Conservation (phyloP, 2,888 invertebrate genomes). For the Argyra leucocephala region DNA sequence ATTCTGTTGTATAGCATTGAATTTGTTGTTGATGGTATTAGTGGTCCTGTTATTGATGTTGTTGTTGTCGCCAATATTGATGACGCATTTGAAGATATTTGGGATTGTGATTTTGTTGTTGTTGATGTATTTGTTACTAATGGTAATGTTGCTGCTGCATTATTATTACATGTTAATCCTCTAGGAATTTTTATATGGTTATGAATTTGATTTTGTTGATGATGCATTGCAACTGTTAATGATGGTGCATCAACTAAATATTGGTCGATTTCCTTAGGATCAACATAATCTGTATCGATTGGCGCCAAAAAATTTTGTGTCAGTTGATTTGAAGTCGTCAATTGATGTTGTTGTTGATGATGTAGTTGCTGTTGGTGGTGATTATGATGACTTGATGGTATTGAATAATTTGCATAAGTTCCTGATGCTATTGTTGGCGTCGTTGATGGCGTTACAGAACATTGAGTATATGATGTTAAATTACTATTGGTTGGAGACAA, state of each 20-base stretch:
- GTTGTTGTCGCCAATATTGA: neutral
- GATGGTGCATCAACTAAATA: conserved; percentile 36
- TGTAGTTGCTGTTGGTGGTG: neutral
- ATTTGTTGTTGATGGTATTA: conserved; percentile 18
- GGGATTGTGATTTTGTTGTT: conserved; percentile 9
- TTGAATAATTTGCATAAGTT: neutral
- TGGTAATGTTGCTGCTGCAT: neutral
- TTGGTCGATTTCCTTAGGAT: conserved; percentile 44
- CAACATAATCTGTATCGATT: conserved; percentile 31
- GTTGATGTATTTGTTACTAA: neutral
- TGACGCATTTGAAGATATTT: no score
- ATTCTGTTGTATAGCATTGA: conserved; percentile 20
- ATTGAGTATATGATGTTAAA: conserved; percentile 15
- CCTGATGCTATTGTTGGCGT: conserved; percentile 21
- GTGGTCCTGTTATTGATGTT: neutral
- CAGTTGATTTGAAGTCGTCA: conserved; percentile 13
- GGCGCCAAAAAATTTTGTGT: conserved; percentile 19
- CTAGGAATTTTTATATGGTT: conserved; percentile 15
- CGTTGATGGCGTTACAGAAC: conserved; percentile 8
- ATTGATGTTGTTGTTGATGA: neutral
- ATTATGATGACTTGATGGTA: neutral
- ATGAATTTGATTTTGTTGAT: conserved; percentile 17
- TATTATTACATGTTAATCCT: conserved; percentile 10
- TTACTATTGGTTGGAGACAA: conserved; percentile 13
- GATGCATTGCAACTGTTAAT: conserved; percentile 17